phyloP scores from a whole-genome alignment of 2,113 vertebrate genomes.

The Lampris incognitus region DNA sequence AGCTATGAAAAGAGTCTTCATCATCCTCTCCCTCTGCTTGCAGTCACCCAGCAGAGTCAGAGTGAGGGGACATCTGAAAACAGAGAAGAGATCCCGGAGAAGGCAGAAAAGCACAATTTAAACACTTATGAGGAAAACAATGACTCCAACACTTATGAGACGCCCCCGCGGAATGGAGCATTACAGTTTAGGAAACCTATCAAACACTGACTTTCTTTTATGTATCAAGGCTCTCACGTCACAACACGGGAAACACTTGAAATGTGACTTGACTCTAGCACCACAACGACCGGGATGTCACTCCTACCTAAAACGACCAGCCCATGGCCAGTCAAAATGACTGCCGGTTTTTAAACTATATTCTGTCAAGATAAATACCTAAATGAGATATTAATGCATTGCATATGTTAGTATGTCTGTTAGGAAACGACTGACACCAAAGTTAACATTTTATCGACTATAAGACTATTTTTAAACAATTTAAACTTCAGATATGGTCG shows the following conservation, averaged over 20 bases:
- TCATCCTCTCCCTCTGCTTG: conserved; percentile 23
- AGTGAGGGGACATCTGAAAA: conserved; percentile 42
- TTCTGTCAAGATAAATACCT: no score
- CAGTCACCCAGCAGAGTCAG: conserved; percentile 14
- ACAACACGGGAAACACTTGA: conserved; percentile 66
- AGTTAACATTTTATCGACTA: no score
- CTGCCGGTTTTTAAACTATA: no score
- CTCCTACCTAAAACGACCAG: no score
- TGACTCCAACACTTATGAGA: conserved; percentile 57
- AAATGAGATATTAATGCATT: no score
- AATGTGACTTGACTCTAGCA: conserved; percentile 55
- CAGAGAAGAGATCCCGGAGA: conserved; percentile 26
- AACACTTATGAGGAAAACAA: conserved; percentile 70
- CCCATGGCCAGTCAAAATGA: no score
- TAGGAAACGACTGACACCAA: no score
- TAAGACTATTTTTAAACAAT: no score
- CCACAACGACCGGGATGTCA: no score
- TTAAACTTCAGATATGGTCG: no score
- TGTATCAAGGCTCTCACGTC: conserved; percentile 62
- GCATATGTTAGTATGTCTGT: no score
- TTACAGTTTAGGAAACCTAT: conserved; percentile 62
- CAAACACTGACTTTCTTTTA: conserved; percentile 45
- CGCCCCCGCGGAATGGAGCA: conserved; percentile 60
- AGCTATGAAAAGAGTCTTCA: conserved; percentile 20
- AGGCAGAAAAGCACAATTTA: conserved; percentile 36